Conservation (phyloP, 2,888 invertebrate species). For the Helobdella robusta region DNA sequence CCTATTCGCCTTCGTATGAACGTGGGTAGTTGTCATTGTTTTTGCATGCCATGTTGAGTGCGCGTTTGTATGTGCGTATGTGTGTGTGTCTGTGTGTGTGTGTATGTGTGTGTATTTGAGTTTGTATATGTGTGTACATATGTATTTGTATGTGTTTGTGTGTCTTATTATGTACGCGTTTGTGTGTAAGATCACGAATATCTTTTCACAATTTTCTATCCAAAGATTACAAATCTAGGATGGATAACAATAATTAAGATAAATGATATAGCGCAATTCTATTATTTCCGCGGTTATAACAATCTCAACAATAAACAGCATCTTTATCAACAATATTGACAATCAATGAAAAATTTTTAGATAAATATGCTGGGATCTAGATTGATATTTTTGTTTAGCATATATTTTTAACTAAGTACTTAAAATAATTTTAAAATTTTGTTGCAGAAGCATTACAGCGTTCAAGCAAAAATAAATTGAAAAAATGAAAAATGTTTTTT, state of each 20-base stretch:
- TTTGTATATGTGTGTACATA: slow-evolving; percentile 16
- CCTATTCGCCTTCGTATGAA: neutral
- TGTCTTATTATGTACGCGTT: slow-evolving; percentile 1
- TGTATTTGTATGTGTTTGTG: slow-evolving; percentile 13
- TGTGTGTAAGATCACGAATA: slow-evolving; percentile 1
- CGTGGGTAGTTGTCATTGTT: slow-evolving; percentile 8
- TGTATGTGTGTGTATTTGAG: slow-evolving; percentile 10
- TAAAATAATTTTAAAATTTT: no score
- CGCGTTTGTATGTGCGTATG: slow-evolving; percentile 8
- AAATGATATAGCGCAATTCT: no score
- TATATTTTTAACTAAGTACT: no score
- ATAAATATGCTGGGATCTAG: no score
- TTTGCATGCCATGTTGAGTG: slow-evolving; percentile 3
- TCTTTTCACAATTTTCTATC: neutral
- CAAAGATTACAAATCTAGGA: neutral
- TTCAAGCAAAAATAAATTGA: no score
- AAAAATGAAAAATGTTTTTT: no score
- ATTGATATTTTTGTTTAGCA: no score
- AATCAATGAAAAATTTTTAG: no score
- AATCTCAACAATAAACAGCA: no score
- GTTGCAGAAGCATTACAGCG: no score
- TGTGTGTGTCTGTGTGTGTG: slow-evolving; percentile 12
- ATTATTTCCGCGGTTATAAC: no score
- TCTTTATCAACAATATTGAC: no score
- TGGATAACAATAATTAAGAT: neutral